Conservation (phyloP, 1,140 invertebrate species). For the Triops cancriformis region DNA sequence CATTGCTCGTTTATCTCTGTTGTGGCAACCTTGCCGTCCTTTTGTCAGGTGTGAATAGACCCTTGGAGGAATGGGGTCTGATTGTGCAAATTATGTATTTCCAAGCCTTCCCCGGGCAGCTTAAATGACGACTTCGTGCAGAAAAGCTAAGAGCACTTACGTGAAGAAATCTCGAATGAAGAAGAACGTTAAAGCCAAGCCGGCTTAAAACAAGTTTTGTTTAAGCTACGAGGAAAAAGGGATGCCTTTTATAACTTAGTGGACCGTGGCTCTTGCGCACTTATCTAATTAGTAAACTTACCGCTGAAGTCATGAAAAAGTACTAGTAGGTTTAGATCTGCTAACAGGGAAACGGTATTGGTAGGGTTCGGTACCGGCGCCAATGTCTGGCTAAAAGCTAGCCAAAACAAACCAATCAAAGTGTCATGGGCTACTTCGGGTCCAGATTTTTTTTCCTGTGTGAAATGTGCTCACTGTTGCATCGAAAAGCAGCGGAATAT, state of each 20-base stretch:
- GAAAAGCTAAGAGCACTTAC: neutral
- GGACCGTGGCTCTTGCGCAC: too few species aligned
- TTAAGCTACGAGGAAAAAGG: neutral
- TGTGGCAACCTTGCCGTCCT: too few species aligned
- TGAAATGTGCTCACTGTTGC: neutral
- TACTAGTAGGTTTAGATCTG: too few species aligned
- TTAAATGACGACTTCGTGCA: neutral
- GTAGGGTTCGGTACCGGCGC: neutral
- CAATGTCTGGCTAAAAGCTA: neutral
- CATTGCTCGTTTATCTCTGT: too few species aligned
- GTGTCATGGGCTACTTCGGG: neutral
- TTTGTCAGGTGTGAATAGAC: too few species aligned
- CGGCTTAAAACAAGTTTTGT: neutral
- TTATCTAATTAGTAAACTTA: too few species aligned
- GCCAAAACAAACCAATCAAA: conserved; percentile 10
- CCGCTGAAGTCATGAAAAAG: too few species aligned
- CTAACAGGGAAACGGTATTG: neutral
- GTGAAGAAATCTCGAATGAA: neutral
- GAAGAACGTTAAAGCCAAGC: neutral
- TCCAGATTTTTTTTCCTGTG: neutral
- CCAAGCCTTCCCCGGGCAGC: neutral
- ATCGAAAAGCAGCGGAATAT: neutral
- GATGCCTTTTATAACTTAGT: neutral
- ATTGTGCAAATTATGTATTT: neutral
- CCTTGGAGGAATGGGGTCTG: neutral